phyloP scores from a whole-genome alignment of 2,113 vertebrate genomes.

The Catharus bicknelli region DNA sequence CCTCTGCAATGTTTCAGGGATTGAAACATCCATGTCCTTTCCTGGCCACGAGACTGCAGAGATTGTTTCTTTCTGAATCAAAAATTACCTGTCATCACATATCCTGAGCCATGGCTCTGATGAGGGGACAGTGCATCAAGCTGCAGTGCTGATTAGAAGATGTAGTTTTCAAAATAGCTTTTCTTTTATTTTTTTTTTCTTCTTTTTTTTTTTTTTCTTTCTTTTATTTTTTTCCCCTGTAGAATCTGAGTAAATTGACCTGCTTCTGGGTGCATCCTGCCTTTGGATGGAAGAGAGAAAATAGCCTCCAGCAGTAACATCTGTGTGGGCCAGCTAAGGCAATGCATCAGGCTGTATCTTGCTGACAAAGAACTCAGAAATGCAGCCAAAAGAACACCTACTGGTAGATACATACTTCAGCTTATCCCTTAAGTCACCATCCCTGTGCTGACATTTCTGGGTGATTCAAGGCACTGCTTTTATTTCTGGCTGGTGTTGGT shows the following conservation, averaged over 20 bases:
- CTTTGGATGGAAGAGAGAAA: slow-evolving; percentile 5
- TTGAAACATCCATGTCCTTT: slow-evolving; percentile 12
- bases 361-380: not conserved
- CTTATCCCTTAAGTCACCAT: not conserved
- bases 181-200: not conserved
- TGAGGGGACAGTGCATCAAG: not conserved
- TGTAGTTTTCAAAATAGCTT: slow-evolving; percentile 19
- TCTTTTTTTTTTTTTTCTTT: rapidly evolving
- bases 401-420: not conserved
- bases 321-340: slow-evolving; percentile 47
- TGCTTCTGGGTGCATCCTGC: slow-evolving; percentile 7
- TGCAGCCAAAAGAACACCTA: not conserved
- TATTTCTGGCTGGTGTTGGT: not conserved
- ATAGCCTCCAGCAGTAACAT: slow-evolving; percentile 21
- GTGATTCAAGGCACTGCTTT: slow-evolving; percentile 3
- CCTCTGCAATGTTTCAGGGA: not conserved
- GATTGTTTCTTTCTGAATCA: slow-evolving; percentile 34
- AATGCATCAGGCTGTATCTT: slow-evolving; percentile 37
- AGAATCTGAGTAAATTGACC: slow-evolving; percentile 22
- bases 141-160: slow-evolving; percentile 41
- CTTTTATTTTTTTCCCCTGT: not conserved
- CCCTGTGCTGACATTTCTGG: not conserved
- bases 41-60: slow-evolving; percentile 41
- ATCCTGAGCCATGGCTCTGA: slow-evolving; percentile 19
- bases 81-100: slow-evolving; percentile 63